Base-by-base conservation (phyloP, 1,140 invertebrate genomes). In the Lordiphosa mommai region DNA sequence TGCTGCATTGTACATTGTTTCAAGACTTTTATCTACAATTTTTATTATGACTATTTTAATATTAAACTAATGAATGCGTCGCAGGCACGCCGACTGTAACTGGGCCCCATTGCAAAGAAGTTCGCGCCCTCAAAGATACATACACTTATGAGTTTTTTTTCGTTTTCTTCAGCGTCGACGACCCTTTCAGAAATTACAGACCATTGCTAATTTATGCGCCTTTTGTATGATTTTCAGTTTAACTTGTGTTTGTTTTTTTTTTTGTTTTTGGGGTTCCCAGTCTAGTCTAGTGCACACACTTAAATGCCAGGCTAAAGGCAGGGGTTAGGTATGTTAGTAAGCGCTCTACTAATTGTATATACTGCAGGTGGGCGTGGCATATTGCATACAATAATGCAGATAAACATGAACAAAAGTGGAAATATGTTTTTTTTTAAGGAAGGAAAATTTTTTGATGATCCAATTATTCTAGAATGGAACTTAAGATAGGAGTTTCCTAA, bases 131-230 rank as follows among this genome's bases (percentile, higher is more conserved):
- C 17, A 23, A 48, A 37, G 37, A 30, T 40, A 50, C 55, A 49
- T 49, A 65, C 53, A 50, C 20, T 23, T 47, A 47, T 17, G n/a
- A 32, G 29, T 47, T 43, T 43, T 41, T 41, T 2, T 41, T 46
- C 16, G 13, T 50, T 50, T 32, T 56, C 20, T 10, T 33, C 12
- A n/a, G 27, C n/a, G 65, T 53, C 72, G 51, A 59, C 72, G 74
- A 80, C 74, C 74, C 74, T 80, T 68, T 74, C 61, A 38, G 55
- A 73, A 84, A 77, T 84, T 84, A 84, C 77, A 77, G 77, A 84
- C 77, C 77, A 84, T 84, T 84, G 72, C 72, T 84, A 84, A 84
- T 84, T 84, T 84, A 84, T 84, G 77, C 77, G 77, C 63, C 77
- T 72, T 72, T 84, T 76, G 72, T 84, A 84, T 84, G 77, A 84